These are phyloP conservation scores for Gorsachius magnificus DNA, from an alignment of 2,797 vertebrate species.

Conservation along the genomic window DNA sequence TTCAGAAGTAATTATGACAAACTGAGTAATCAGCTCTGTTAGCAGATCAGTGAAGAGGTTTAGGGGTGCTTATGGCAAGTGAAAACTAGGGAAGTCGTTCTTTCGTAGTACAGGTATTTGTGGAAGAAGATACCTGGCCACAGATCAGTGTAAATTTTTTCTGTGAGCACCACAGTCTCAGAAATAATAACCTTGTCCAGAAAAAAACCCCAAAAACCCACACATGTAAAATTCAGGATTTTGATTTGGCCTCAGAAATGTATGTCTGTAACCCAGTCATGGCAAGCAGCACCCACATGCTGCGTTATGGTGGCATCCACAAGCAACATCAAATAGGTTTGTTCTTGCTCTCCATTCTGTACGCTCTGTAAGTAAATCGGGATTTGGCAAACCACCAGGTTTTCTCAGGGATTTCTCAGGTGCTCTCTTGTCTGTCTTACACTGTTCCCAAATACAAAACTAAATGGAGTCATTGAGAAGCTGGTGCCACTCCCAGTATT, in stretches of 20 bases:
- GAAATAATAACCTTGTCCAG: background rate
- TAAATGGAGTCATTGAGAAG: background rate
- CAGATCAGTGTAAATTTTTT: background rate
- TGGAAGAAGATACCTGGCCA: background rate
- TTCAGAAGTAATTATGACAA: background rate
- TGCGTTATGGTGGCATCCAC: fast-evolving
- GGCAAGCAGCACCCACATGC: background rate
- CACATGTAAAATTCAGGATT: background rate
- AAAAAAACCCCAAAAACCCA: background rate
- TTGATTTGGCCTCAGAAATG: background rate
- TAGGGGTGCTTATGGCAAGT: background rate
- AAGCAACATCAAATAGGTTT: background rate
- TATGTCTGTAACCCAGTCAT: background rate
- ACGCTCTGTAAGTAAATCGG: background rate
- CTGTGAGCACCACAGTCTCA: background rate
- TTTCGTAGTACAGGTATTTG: background rate
- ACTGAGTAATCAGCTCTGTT: background rate
- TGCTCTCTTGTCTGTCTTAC: background rate
- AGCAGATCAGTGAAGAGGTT: background rate
- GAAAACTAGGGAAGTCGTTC: background rate
- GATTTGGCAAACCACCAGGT: background rate
- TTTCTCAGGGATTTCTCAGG: background rate
- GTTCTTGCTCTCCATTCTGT: background rate
- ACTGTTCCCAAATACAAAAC: background rate
- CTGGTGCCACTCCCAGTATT: background rate